These are phyloP conservation scores for Prolemur simus DNA, from an alignment of 2,113 vertebrate genomes.

Conservation along the genomic window DNA sequence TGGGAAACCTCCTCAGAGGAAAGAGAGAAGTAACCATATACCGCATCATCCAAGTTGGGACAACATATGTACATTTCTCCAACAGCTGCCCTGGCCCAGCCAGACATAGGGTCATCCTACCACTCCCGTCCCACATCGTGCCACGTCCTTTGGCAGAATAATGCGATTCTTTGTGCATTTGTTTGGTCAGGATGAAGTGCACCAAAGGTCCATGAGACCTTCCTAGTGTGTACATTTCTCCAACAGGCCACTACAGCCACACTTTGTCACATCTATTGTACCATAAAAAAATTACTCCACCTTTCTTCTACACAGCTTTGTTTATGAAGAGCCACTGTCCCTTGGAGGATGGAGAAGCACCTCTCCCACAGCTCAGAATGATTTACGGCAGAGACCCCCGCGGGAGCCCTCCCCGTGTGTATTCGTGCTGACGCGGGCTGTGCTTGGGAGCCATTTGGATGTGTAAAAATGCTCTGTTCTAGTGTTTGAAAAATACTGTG, in stretches of 20 bases:
- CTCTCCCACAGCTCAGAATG: not conserved
- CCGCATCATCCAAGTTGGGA: not conserved
- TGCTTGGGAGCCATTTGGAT: not conserved
- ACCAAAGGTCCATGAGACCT: not conserved
- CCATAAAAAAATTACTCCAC: no score
- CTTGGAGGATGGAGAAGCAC: not conserved
- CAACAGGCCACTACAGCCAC: not conserved
- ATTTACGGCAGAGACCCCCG: no score
- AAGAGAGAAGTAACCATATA: not conserved
- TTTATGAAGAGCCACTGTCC: not conserved
- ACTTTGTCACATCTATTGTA: no score
- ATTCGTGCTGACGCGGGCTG: not conserved
- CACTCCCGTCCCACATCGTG: not conserved
- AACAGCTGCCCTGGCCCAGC: not conserved
- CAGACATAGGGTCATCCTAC: not conserved
- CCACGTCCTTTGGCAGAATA: not conserved
- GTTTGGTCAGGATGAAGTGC: not conserved
- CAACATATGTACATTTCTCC: no score
- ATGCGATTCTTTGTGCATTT: not conserved
- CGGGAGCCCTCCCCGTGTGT: fast-evolving
- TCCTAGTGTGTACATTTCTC: fast-evolving
- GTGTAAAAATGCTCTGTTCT: not conserved
- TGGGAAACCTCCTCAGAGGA: not conserved
- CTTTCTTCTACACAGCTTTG: not conserved
- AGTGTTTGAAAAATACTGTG: not conserved